These are phyloP conservation scores for Eilema griseolum DNA, from an alignment of 2,888 invertebrate genomes.

Conservation along the genomic window DNA sequence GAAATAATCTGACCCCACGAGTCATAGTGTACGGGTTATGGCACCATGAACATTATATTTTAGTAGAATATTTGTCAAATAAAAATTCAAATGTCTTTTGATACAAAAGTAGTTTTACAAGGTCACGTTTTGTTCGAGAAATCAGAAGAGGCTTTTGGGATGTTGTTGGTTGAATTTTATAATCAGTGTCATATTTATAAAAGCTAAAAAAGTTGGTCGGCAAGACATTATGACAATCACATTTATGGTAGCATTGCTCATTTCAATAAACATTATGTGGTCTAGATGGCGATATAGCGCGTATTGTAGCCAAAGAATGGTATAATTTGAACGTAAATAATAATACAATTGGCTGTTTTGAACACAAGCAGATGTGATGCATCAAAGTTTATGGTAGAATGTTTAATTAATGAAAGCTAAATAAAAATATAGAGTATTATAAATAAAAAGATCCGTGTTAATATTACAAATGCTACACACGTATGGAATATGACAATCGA, in stretches of 20 bases:
- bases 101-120: conserved; percentile 36
- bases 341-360: not conserved
- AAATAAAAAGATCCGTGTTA: no score
- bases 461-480: no score
- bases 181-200: conserved; percentile 12
- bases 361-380: not conserved
- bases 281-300: not conserved
- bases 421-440: not conserved
- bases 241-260: not conserved
- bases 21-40: conserved; percentile 43
- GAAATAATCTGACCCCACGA: conserved; percentile 40
- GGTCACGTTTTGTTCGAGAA: conserved; percentile 36
- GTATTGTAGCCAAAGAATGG: not conserved
- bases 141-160: conserved; percentile 14
- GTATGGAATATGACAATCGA: no score
- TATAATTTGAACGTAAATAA: not conserved
- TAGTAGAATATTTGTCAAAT: conserved; percentile 46
- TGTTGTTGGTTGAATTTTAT: conserved; percentile 13
- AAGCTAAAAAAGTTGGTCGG: not conserved
- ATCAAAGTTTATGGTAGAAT: not conserved
- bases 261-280: conserved; percentile 1
- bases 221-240: not conserved
- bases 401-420: not conserved
- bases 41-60: conserved; percentile 48
- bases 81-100: conserved; percentile 44